phyloP scores from a whole-genome alignment of 2,797 vertebrate genomes.

The Neomorphus geoffroyi region DNA sequence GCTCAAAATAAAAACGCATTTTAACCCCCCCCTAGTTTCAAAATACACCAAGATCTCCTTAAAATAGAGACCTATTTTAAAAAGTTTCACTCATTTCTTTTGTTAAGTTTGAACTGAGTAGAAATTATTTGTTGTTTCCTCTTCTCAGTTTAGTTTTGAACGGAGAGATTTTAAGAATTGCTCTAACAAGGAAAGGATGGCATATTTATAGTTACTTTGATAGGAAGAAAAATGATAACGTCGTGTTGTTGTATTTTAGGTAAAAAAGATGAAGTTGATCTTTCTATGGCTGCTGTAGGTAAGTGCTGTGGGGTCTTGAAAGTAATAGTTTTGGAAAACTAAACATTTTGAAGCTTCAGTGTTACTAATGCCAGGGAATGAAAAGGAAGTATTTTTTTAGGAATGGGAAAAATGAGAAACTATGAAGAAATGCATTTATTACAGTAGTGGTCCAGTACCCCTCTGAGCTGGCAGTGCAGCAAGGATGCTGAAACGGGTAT shows the following conservation, averaged over 20 bases:
- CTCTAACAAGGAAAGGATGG: neutral
- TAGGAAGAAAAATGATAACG: neutral
- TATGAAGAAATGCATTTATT: neutral
- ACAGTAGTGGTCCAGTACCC: neutral
- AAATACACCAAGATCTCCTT: neutral
- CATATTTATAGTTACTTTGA: neutral
- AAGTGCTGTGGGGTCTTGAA: conserved; percentile 40
- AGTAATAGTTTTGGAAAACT: neutral
- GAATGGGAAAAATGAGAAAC: neutral
- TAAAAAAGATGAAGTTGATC: conserved; percentile 62
- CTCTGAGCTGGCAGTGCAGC: neutral
- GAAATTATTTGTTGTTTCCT: neutral
- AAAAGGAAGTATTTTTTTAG: neutral
- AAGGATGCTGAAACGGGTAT: neutral
- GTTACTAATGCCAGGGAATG: neutral
- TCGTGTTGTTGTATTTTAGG: conserved; percentile 65
- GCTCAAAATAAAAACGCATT: neutral
- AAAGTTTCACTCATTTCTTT: neutral
- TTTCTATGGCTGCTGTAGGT: conserved; percentile 74
- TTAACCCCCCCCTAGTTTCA: neutral
- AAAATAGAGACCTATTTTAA: neutral
- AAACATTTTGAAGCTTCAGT: neutral
- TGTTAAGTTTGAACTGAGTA: neutral
- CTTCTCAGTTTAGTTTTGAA: neutral
- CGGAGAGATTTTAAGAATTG: neutral